These are phyloP conservation scores for Silurus glanis DNA, from an alignment of 2,113 vertebrate species.

Conservation along the genomic window DNA sequence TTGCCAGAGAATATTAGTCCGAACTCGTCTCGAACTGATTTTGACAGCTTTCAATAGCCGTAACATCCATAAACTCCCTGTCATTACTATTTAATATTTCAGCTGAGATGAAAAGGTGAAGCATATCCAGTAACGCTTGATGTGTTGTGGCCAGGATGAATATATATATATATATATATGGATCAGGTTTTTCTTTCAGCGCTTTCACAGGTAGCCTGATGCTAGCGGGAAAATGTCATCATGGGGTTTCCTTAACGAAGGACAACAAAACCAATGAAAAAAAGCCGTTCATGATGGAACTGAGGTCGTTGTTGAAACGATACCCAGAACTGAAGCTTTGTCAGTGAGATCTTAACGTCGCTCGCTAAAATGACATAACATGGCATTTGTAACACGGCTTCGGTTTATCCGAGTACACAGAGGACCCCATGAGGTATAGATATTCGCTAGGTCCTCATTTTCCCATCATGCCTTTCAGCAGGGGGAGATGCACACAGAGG, in stretches of 20 bases:
- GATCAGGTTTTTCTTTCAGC: not conserved
- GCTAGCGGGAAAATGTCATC: not conserved
- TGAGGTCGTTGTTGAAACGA: not conserved
- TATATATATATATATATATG: not conserved
- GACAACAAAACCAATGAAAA: not conserved
- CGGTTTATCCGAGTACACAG: not conserved
- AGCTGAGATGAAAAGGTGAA: not conserved
- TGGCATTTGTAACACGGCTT: not conserved
- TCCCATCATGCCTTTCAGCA: constrained; percentile 6
- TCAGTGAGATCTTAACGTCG: not conserved
- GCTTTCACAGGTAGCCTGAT: not conserved
- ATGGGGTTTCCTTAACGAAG: not conserved
- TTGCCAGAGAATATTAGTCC: not conserved
- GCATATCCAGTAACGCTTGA: not conserved
- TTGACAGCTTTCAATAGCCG: not conserved
- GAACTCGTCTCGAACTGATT: not conserved
- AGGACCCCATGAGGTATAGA: not conserved
- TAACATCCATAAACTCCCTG: not conserved
- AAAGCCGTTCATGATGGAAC: too few species aligned
- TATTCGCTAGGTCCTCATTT: not conserved
- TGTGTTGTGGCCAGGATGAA: not conserved
- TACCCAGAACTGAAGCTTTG: not conserved
- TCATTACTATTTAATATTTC: not conserved
- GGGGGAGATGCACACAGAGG: not conserved
- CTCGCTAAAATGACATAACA: too few species aligned